These are phyloP conservation scores for Drosophila jambulina DNA, from an alignment of 1,140 invertebrate species.

Conservation along the genomic window DNA sequence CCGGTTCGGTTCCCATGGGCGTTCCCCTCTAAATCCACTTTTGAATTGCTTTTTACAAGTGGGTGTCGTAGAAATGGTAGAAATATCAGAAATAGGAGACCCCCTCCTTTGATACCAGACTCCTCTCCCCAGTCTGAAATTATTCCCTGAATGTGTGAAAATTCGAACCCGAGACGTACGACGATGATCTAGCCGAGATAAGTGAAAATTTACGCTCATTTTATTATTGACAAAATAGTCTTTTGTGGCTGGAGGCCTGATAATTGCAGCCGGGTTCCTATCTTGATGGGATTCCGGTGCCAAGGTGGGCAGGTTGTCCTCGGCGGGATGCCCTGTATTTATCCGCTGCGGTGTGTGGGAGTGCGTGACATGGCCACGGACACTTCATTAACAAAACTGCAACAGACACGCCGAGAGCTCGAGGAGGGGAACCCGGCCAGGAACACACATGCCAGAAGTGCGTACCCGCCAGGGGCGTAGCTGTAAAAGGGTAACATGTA, in stretches of 20 bases:
- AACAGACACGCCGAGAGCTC: constrained; percentile 14
- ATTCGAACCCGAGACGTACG: constrained; percentile 44
- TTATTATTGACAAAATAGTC: constrained; percentile 57
- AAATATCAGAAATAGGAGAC: constrained; percentile 21
- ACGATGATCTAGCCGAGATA: constrained; percentile 23
- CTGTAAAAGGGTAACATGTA: constrained; percentile 7
- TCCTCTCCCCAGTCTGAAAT: constrained; percentile 8
- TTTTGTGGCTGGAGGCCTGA: constrained; percentile 19
- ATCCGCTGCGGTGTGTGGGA: constrained; percentile 20
- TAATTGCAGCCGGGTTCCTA: constrained; percentile 44
- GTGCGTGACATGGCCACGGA: constrained; percentile 50
- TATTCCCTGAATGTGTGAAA: constrained; percentile 62
- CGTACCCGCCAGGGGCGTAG: constrained; percentile 19
- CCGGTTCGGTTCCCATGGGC: constrained; percentile 49
- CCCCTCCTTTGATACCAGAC: constrained; percentile 39
- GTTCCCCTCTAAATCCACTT: constrained; percentile 31
- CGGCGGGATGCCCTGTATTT: constrained; percentile 4
- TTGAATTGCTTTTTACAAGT: constrained; percentile 45
- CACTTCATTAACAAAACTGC: constrained; percentile 62
- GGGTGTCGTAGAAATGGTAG: constrained; percentile 35
- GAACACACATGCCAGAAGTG: constrained; percentile 26
- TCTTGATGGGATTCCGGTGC: constrained; percentile 48
- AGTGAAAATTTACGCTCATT: constrained; percentile 51
- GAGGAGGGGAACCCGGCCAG: background rate
- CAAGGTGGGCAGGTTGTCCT: constrained; percentile 37